These are phyloP conservation scores for Chaitophorus viminalis DNA, from an alignment of 2,888 invertebrate species.

Conservation along the genomic window DNA sequence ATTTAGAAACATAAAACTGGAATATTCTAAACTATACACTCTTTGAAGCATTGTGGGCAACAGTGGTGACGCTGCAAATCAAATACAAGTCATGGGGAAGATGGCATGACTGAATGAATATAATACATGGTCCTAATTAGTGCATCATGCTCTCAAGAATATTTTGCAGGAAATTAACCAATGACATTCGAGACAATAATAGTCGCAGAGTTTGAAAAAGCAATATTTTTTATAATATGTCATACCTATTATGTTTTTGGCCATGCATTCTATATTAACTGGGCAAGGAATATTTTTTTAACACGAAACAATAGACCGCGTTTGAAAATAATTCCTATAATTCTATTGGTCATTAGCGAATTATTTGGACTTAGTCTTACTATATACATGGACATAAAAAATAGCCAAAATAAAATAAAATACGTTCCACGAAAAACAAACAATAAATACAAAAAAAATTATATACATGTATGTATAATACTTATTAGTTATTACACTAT, in stretches of 20 bases:
- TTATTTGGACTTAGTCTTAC: background rate
- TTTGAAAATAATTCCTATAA: background rate
- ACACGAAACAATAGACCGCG: slow-evolving; percentile 28
- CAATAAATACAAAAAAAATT: no score
- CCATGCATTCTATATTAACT: background rate
- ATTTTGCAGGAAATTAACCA: slow-evolving; percentile 49
- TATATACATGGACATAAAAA: background rate
- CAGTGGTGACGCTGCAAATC: background rate
- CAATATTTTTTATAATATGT: slow-evolving; percentile 28
- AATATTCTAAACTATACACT: background rate
- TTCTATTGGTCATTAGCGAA: background rate
- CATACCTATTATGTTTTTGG: slow-evolving; percentile 30
- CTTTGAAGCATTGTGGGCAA: background rate
- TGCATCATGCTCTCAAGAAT: slow-evolving; percentile 11
- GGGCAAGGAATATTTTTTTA: slow-evolving; percentile 28
- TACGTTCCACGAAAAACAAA: no score
- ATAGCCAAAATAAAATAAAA: background rate
- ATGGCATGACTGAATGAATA: slow-evolving; percentile 26
- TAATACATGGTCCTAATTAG: background rate
- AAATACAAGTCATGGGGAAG: slow-evolving; percentile 11
- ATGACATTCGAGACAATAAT: slow-evolving; percentile 34
- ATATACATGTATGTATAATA: no score
- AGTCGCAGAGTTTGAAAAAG: slow-evolving; percentile 7
- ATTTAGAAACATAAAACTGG: background rate
- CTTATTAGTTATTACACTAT: no score